Evolutionary conservation across 2,888 invertebrate species (phyloP).

Genomic region (Drosophila macrospina): DNA sequence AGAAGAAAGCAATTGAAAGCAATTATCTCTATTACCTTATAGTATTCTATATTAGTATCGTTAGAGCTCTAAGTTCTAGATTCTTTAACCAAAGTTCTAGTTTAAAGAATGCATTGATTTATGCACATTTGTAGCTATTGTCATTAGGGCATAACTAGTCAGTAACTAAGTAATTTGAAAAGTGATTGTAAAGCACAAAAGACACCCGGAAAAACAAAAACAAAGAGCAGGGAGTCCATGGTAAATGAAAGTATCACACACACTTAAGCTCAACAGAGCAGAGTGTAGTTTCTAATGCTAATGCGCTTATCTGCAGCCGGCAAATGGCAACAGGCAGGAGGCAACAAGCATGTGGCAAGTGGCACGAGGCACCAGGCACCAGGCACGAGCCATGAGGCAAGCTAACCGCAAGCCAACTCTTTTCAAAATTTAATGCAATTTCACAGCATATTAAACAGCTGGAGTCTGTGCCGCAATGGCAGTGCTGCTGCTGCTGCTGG

Average conservation of each 20-base stretch:
- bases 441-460: constrained; percentile 78
- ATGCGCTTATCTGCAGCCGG: constrained; percentile 72
- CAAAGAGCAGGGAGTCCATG: too few relatives aligned
- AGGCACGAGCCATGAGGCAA: constrained; percentile 19
- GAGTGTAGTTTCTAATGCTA: constrained; percentile 39
- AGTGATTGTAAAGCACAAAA: constrained; percentile 10
- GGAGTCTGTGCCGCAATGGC: constrained; percentile 54
- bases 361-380: constrained; percentile 32
- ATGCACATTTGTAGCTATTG: not conserved
- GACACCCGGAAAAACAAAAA: not conserved
- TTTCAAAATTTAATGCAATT: constrained; percentile 77
- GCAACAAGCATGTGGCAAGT: constrained; percentile 19
- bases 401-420: constrained; percentile 57
- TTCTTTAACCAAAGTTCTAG: too few relatives aligned
- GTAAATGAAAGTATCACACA: constrained; percentile 21
- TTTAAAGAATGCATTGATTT: too few relatives aligned
- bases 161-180: constrained; percentile 6
- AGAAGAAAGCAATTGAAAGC: too few relatives aligned
- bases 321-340: constrained; percentile 38
- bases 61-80: too few relatives aligned
- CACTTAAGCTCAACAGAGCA: not conserved
- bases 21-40: too few relatives aligned
- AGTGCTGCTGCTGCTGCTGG: not conserved
- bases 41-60: not conserved
- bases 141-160: not conserved